Percentiles rank a stretch among this genome's conserved stretches.
These are phyloP conservation scores for Parauchenoglanis ngamensis DNA, from an alignment of 2,797 vertebrate species.

Conservation along the genomic window DNA sequence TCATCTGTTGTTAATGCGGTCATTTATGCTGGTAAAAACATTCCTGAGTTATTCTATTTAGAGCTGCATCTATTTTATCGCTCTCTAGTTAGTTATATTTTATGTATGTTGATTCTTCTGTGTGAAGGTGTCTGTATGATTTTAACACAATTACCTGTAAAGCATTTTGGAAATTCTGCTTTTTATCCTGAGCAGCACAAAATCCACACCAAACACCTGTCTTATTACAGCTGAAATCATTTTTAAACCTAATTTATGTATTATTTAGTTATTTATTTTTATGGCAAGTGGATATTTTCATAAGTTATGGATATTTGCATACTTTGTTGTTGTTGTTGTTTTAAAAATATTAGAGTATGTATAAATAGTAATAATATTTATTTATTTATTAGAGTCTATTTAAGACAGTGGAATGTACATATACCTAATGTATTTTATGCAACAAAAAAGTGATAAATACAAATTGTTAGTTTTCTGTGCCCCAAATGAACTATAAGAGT, in stretches of 20 bases:
- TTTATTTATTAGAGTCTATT: conserved; percentile 46
- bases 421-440: not conserved
- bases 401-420: conserved; percentile 39
- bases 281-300: not conserved
- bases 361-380: not conserved
- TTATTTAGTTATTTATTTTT: conserved; percentile 37
- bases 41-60: not conserved
- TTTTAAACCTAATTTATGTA: not conserved
- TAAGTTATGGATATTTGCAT: conserved; percentile 14
- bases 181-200: not conserved
- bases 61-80: not conserved
- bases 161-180: not conserved
- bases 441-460: not conserved
- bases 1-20: not conserved
- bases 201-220: not conserved
- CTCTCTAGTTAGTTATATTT: not conserved
- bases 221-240: not conserved
- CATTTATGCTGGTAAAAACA: conserved; percentile 4
- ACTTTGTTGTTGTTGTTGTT: conserved; percentile 45
- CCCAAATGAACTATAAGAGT: conserved; percentile 4
- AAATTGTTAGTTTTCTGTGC: not conserved
- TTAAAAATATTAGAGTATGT: conserved; percentile 50
- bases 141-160: not conserved
- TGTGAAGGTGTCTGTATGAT: not conserved
- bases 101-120: not conserved